Percentiles rank a stretch among this genome's conserved stretches.
Conservation (phyloP, 2,113 vertebrate species). For the Anarrhichthys ocellatus region DNA sequence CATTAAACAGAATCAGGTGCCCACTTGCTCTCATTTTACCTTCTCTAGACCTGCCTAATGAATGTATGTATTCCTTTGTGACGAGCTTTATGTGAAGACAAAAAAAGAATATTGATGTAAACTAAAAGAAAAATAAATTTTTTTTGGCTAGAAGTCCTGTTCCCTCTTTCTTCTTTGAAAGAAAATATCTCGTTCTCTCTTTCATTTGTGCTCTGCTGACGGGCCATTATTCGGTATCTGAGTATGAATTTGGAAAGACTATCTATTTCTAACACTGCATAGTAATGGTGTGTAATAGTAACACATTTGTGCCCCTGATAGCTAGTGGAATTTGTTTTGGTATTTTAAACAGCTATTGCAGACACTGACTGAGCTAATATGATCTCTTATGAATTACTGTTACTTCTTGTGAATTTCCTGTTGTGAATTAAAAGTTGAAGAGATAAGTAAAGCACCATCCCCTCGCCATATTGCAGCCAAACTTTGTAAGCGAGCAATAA, state of each 20-base stretch:
- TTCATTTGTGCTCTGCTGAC: constrained; percentile 4
- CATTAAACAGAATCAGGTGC: constrained; percentile 32
- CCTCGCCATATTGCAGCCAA: constrained; percentile 1
- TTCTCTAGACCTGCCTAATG: constrained; percentile 57
- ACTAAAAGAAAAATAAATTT: constrained; percentile 64
- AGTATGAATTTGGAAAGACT: neutral
- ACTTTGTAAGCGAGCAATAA: constrained; percentile 35
- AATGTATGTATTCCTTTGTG: constrained; percentile 74
- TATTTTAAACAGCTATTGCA: constrained; percentile 50
- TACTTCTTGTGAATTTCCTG: constrained; percentile 42
- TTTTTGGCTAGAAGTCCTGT: constrained; percentile 45
- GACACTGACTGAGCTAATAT: constrained; percentile 39
- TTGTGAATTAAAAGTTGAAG: constrained; percentile 41
- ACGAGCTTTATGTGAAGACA: constrained; percentile 67
- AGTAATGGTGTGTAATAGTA: constrained; percentile 30
- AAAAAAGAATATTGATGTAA: constrained; percentile 41
- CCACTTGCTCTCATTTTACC: constrained; percentile 18
- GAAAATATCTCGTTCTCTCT: neutral
- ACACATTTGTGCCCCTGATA: constrained; percentile 21
- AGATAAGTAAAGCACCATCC: constrained; percentile 21
- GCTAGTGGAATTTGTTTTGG: constrained; percentile 22
- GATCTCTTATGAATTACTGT: constrained; percentile 30
- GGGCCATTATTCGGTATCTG: neutral
- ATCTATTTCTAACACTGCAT: neutral
- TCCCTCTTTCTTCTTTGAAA: constrained; percentile 5